Evolutionary conservation across 2,797 vertebrate genomes (phyloP).

Genomic region (Masticophis lateralis): DNA sequence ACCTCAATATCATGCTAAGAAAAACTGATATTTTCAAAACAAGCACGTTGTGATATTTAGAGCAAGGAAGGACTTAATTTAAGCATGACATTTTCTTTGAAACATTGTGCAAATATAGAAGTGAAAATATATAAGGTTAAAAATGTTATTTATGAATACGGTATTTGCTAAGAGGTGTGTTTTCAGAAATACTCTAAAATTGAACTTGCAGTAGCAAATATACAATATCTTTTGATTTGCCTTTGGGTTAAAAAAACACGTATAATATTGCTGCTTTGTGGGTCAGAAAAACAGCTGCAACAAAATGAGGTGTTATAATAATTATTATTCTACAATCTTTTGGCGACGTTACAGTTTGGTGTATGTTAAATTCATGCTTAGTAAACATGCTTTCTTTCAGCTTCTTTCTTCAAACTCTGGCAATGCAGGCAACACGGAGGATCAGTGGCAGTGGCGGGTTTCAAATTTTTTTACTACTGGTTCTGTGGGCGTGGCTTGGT

Average conservation of each 20-base stretch:
- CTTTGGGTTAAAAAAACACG: not conserved
- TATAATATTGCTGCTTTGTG: not conserved
- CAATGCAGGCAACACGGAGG: fast-evolving
- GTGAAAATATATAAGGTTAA: not conserved
- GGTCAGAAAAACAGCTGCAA: not conserved
- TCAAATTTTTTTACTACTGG: too few relatives aligned
- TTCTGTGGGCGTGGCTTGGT: too few relatives aligned
- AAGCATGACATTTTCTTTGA: not conserved
- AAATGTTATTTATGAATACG: not conserved
- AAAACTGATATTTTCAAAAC: not conserved
- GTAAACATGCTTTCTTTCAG: slow-evolving; percentile 27
- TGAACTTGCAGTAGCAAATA: not conserved
- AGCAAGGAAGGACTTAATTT: not conserved
- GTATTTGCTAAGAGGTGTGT: not conserved
- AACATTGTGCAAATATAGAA: not conserved
- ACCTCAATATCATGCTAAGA: not conserved
- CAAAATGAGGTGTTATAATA: not conserved
- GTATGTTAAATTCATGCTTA: not conserved
- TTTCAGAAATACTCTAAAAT: not conserved
- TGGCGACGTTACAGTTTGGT: not conserved
- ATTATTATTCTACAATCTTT: not conserved
- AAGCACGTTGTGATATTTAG: slow-evolving; percentile 2
- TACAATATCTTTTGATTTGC: not conserved
- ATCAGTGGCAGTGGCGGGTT: not conserved
- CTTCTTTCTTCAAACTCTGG: not conserved